Base-by-base conservation (phyloP, 2,113 vertebrate species). In the Sus scrofa region DNA sequence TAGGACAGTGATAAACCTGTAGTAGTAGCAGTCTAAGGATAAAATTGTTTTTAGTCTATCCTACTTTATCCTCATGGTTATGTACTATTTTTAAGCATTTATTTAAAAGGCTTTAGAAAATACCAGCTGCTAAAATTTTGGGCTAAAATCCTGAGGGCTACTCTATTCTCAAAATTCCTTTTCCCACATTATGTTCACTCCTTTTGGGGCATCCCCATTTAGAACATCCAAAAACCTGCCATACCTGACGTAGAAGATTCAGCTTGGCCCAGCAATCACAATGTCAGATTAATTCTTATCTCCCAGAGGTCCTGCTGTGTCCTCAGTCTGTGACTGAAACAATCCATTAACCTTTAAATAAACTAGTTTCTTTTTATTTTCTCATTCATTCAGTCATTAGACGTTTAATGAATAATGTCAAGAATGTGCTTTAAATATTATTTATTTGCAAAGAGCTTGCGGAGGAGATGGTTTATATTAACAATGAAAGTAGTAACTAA, bases 371-470 rank as follows among this genome's bases (percentile, higher is more conserved):
- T 27, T 92, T 96, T 89, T 60, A 30, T 88, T 75, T 30, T 34
- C 67, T 81, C 32, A 24, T 79, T 87, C 19, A 14, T 78, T 94
- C 58, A 89, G 19, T 62, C 54, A 39, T 88, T 63, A 87, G 22
- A 65, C 63, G 68, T 60, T 37, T 78, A 88, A 52, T 65, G 26
- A 75, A 37, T 91, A 75, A 62, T 79, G 14, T 71, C 20, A 26
- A 81, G 67, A 79, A 68, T 82, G 7, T 60, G 39, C 73, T 94
- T 81, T 85, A 79, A 30, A 67, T 50, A 37, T 90, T 94, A 85
- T 44, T 79, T 60, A 93, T 85, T 65, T 89, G 63, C 39, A 89
- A 68, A 92, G 19, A 88, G 15, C 65, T 86, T 71, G 19, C 39
- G 65, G 32, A 78, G 44, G 65, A 88, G 30, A 75, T 86, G 44